Evolutionary conservation across 2,888 invertebrate genomes (phyloP).

Genomic region (Trichogramma dendrolimi): DNA sequence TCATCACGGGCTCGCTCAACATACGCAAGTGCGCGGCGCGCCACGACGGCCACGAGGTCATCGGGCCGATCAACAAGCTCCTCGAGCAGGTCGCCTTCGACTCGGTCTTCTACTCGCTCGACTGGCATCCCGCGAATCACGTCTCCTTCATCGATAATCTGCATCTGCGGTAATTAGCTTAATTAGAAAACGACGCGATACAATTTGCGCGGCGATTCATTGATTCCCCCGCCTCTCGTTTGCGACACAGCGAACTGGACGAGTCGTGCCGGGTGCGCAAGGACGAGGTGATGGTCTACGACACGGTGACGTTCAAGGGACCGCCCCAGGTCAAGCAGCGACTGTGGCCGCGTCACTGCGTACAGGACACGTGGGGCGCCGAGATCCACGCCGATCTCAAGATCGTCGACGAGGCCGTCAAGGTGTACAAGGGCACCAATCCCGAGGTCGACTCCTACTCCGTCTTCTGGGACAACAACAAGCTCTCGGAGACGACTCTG

Average conservation of each 20-base stretch:
- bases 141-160: slow-evolving; percentile 96
- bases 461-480: slow-evolving; percentile 97
- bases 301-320: slow-evolving; percentile 89
- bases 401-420: slow-evolving; percentile 72
- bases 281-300: slow-evolving; percentile 77
- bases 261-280: slow-evolving; percentile 42
- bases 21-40: slow-evolving; percentile 90
- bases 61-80: slow-evolving; percentile 85
- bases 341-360: slow-evolving; percentile 94
- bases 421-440: slow-evolving; percentile 87
- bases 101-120: slow-evolving; percentile 86
- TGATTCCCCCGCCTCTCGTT: too few relatives aligned
- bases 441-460: slow-evolving; percentile 96
- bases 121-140: slow-evolving; percentile 96
- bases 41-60: slow-evolving; percentile 84
- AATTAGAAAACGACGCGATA: too few relatives aligned
- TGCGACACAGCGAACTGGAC: slow-evolving; percentile 45
- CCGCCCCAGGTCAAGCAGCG: slow-evolving; percentile 82
- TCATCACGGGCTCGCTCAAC: slow-evolving; percentile 89
- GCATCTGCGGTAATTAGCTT: slow-evolving; percentile 49
- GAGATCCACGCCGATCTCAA: slow-evolving; percentile 86
- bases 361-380: slow-evolving; percentile 92
- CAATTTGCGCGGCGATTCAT: too few relatives aligned
- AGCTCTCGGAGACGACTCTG: slow-evolving; percentile 80
- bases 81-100: slow-evolving; percentile 79